These are phyloP conservation scores for Eira barbara DNA, from an alignment of 2,113 vertebrate species.

Conservation along the genomic window DNA sequence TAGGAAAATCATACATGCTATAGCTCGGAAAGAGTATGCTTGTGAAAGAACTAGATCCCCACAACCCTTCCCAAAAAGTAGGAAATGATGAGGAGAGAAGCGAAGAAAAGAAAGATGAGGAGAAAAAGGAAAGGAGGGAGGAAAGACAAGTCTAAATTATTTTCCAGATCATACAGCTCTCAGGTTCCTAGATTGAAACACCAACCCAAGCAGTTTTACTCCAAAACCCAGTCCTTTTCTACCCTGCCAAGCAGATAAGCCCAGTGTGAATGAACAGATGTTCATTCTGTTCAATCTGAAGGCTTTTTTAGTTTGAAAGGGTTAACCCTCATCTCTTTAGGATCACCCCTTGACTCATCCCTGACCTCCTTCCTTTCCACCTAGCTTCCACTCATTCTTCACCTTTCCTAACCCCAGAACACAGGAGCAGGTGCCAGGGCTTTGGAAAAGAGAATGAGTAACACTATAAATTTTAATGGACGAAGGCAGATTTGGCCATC, in stretches of 20 bases:
- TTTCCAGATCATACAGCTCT: neutral
- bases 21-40: neutral
- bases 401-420: neutral
- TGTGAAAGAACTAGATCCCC: neutral
- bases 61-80: neutral
- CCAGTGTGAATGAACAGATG: neutral
- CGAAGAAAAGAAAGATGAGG: neutral
- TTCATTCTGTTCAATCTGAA: neutral
- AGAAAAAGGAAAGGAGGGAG: neutral
- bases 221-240: neutral
- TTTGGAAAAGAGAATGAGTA: constrained; percentile 12
- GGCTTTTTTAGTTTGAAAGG: neutral
- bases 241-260: neutral
- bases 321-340: neutral
- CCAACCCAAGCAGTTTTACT: neutral
- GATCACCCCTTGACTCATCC: neutral
- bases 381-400: neutral
- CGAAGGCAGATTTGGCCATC: neutral
- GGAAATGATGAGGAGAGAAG: neutral
- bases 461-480: neutral
- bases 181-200: neutral
- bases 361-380: neutral
- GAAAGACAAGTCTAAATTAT: neutral
- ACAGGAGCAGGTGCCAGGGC: neutral
- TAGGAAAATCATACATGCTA: neutral